phyloP scores from a whole-genome alignment of 1,140 invertebrate genomes.

The Drosophila gunungcola region DNA sequence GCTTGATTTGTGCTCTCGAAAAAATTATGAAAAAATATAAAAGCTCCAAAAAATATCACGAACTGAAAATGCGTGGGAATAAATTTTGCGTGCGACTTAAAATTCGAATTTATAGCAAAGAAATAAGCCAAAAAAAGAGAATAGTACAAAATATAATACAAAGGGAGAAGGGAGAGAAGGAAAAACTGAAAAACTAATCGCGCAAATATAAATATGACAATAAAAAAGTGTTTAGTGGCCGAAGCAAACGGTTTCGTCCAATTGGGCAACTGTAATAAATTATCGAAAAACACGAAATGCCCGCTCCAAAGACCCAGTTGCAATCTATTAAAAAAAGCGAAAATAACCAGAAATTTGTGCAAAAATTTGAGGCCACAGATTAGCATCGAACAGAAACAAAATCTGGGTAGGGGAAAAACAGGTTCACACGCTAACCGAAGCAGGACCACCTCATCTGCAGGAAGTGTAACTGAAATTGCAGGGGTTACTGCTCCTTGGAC shows the following conservation, averaged over 20 bases:
- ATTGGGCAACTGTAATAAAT: conserved; percentile 83
- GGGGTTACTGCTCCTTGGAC: conserved; percentile 38
- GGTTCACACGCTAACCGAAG: conserved; percentile 73
- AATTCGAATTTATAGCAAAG: conserved; percentile 38
- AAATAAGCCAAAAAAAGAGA: conserved; percentile 42
- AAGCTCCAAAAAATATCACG: conserved; percentile 61
- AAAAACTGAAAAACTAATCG: conserved; percentile 73
- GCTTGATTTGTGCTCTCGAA: conserved; percentile 50
- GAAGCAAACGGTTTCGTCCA: conserved; percentile 47
- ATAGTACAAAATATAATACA: conserved; percentile 40
- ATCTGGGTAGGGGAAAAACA: conserved; percentile 55
- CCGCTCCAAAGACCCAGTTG: conserved; percentile 65
- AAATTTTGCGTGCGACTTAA: conserved; percentile 70
- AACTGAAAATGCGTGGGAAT: conserved; percentile 81
- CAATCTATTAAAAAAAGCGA: conserved; percentile 63
- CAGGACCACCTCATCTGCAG: conserved; percentile 61
- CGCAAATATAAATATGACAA: conserved; percentile 73
- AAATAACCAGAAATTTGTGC: conserved; percentile 54
- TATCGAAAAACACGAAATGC: conserved; percentile 81
- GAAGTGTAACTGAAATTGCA: conserved; percentile 65
- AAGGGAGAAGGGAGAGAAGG: conserved; percentile 34
- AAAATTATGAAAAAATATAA: conserved; percentile 35
- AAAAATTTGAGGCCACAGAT: conserved; percentile 69
- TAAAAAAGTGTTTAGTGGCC: conserved; percentile 62
- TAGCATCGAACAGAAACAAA: conserved; percentile 59